Conservation (phyloP, 2,888 invertebrate species). For the Hoplodrina blanda region DNA sequence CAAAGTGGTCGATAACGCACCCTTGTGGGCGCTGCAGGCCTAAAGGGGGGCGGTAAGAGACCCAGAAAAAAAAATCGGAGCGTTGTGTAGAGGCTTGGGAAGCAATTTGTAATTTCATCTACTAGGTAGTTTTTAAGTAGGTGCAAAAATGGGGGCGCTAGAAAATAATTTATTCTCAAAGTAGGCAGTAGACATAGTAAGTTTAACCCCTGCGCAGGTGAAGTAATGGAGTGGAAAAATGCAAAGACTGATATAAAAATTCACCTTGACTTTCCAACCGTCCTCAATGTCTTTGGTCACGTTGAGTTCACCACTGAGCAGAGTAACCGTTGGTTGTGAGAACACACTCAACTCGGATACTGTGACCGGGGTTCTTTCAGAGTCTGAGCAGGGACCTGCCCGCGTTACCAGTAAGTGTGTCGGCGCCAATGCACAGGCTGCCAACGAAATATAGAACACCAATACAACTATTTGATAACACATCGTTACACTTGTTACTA, state of each 20-base stretch:
- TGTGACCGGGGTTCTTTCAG: conserved; percentile 39
- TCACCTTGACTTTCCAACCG: conserved; percentile 78
- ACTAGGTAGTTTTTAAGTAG: too few species aligned
- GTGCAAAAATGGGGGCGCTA: too few species aligned
- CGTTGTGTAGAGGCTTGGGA: too few species aligned
- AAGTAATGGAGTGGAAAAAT: too few species aligned
- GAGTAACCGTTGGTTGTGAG: conserved; percentile 69
- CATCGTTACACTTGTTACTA: conserved; percentile 27
- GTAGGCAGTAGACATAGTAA: too few species aligned
- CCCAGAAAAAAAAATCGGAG: too few species aligned
- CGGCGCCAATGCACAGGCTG: conserved; percentile 56
- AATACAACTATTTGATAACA: conserved; percentile 12
- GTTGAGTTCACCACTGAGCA: conserved; percentile 73
- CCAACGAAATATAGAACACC: conserved; percentile 12
- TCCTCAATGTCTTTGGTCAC: conserved; percentile 71
- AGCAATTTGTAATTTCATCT: too few species aligned
- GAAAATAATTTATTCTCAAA: too few species aligned
- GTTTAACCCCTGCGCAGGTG: too few species aligned
- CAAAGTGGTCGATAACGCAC: too few species aligned
- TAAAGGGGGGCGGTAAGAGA: too few species aligned
- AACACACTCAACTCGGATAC: conserved; percentile 73
- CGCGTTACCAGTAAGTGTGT: conserved; percentile 74
- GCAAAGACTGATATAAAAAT: background rate
- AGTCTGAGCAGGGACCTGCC: conserved; percentile 70
- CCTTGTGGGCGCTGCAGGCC: too few species aligned